Percentiles rank a stretch among this genome's conserved stretches.
These are phyloP conservation scores for Austrolebias charrua DNA, from an alignment of 2,797 vertebrate genomes.

Conservation along the genomic window DNA sequence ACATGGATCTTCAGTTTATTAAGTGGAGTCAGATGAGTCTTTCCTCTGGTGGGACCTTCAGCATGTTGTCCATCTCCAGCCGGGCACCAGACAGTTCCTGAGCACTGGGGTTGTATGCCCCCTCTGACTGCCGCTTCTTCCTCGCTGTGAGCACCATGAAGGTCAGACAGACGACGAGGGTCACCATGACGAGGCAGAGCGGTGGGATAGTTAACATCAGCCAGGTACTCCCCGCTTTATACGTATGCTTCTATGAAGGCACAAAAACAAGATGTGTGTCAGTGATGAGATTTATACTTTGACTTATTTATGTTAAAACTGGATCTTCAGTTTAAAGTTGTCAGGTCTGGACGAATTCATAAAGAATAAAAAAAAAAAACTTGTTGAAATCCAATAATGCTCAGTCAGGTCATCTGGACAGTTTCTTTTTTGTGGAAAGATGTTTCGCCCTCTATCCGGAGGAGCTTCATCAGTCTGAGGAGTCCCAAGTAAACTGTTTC, in stretches of 20 bases:
- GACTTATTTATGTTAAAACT: too few species aligned
- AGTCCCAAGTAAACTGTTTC: too few species aligned
- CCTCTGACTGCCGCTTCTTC: constrained; percentile 93
- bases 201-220: constrained; percentile 87
- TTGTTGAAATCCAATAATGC: too few species aligned
- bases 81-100: constrained; percentile 95
- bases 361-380: too few species aligned
- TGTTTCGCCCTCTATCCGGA: too few species aligned
- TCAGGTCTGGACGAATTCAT: background rate
- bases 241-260: constrained; percentile 83
- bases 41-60: constrained; percentile 95
- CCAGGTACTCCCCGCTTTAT: constrained; percentile 81
- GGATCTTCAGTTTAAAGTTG: background rate
- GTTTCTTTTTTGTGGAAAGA: too few species aligned
- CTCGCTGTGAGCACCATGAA: constrained; percentile 89
- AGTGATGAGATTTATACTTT: background rate
- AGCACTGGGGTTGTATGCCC: constrained; percentile 92
- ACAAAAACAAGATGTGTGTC: background rate
- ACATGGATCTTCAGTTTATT: too few species aligned
- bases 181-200: constrained; percentile 85
- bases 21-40: constrained; percentile 84
- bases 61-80: constrained; percentile 96
- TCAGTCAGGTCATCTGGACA: too few species aligned
- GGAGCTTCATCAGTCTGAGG: too few species aligned
- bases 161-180: constrained; percentile 82